Evolutionary conservation across 37 sponge, comb jelly and placozoan genomes (phyloP), one percentile per base, ranked within the genome.

Genomic region (Aplysina aerophoba): DNA sequence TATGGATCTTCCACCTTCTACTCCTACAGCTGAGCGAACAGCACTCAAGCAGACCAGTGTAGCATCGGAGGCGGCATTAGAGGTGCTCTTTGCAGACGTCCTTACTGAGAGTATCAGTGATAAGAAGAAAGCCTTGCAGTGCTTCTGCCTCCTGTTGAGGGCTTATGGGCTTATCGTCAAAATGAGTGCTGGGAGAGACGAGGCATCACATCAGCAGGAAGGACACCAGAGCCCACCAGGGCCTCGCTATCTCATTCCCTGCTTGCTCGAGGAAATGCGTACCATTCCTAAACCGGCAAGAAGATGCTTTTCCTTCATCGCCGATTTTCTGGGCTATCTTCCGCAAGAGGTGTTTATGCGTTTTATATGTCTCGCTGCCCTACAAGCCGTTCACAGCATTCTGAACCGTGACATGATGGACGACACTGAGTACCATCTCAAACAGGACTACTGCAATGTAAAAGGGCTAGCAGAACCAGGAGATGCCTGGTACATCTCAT

Each of bases 271-370:
- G n/a, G n/a, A n/a, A n/a, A n/a, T n/a, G 40, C 21, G 74, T 3
- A 0, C n/a, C n/a, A 31, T 59, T 8, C 61, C 27, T 58, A 22
- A 16, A 15, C 33, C 55, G 2, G 38, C 56, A 15, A 6, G 61
- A 57, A 15, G 58, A 41, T 63, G 86, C 59, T 27, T 73, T 22
- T 38, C 62, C 4, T 90, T 90, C 57, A 62, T 78, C 21, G 81
- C 86, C 66, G 87, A 90, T 37, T 90, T 90, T 39, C 27, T 58
- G 19, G 61, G 64, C 4, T 90, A 85, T 61, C 87, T 90, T 62
- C 91, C 91, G 36, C 72, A 65, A 28, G 91, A 87, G 62, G 73
- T 90, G 22, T 90, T 74, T 34, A 67, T 66, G 71, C 67, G 84
- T 11, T 37, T 86, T 19, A 21, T 86, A 35, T 83, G 87, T 50